phyloP scores from a whole-genome alignment of 2,113 vertebrate genomes.

The Myxocyprinus asiaticus region DNA sequence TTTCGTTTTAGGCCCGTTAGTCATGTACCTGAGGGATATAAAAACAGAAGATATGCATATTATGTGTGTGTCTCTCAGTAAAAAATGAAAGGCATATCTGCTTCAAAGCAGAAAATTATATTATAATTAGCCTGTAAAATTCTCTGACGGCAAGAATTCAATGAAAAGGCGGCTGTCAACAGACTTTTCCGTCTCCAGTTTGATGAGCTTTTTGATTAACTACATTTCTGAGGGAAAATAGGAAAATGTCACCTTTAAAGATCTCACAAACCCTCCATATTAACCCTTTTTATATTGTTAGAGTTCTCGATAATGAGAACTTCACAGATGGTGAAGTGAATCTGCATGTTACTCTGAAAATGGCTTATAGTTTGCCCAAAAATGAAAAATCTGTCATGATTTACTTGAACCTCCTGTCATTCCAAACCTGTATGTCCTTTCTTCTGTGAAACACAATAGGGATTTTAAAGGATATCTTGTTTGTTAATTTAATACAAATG shows the following conservation, averaged over 20 bases:
- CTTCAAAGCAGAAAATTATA: slow-evolving; percentile 56
- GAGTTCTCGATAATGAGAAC: slow-evolving; percentile 20
- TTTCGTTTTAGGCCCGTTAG: slow-evolving; percentile 44
- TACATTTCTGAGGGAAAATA: slow-evolving; percentile 38
- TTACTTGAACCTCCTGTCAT: no score
- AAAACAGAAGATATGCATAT: slow-evolving; percentile 56
- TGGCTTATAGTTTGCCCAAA: no score
- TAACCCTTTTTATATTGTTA: slow-evolving; percentile 34
- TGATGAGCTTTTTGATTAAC: slow-evolving; percentile 46
- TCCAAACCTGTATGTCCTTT: no score
- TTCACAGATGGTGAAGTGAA: not conserved
- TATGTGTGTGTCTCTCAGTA: slow-evolving; percentile 49
- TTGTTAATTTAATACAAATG: no score
- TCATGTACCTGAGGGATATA: slow-evolving; percentile 54
- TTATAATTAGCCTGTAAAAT: slow-evolving; percentile 61
- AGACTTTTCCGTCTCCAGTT: slow-evolving; percentile 47
- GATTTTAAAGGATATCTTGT: no score
- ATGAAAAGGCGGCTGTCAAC: slow-evolving; percentile 52
- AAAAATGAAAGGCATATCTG: slow-evolving; percentile 58
- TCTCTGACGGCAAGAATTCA: slow-evolving; percentile 56
- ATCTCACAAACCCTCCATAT: slow-evolving; percentile 30
- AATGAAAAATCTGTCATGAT: no score
- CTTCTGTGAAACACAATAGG: no score
- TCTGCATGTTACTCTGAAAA: not conserved
- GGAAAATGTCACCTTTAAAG: slow-evolving; percentile 36